These are phyloP conservation scores for Isoperla grammatica DNA, from an alignment of 2,888 invertebrate genomes.

Conservation along the genomic window DNA sequence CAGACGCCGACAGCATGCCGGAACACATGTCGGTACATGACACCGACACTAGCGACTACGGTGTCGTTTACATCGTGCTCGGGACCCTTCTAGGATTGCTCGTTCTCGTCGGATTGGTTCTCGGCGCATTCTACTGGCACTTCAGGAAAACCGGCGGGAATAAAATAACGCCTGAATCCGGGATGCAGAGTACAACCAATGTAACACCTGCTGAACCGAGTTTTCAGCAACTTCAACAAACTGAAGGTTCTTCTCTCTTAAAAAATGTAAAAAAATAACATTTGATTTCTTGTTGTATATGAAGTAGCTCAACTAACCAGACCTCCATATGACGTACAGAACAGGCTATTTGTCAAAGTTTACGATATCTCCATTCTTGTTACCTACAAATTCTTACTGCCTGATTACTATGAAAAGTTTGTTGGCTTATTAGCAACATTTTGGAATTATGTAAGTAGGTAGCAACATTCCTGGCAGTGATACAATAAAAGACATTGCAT, in stretches of 20 bases:
- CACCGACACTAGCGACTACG: not conserved
- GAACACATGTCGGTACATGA: not conserved
- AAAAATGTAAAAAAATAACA: constrained; percentile 6
- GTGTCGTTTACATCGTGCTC: constrained; percentile 13
- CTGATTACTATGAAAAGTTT: no score
- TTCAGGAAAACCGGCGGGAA: constrained; percentile 2
- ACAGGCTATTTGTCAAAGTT: no score
- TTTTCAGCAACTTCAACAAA: constrained; percentile 15
- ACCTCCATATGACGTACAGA: no score
- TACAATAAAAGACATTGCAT: no score
- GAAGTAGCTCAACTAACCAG: no score
- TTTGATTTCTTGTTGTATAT: no score
- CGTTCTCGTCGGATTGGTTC: constrained; percentile 13
- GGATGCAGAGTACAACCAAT: not conserved
- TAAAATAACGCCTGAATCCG: constrained; percentile 8
- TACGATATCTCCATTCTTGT: no score
- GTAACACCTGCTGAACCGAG: constrained; percentile 4
- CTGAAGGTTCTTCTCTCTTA: constrained; percentile 9
- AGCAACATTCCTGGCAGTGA: no score
- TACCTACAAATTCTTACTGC: no score
- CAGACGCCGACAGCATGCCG: not conserved
- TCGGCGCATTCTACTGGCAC: constrained; percentile 6
- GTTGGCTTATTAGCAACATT: no score
- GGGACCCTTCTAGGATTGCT: constrained; percentile 11
- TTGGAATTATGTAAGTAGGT: no score